These are phyloP conservation scores for Drosophila nigricruria DNA, from an alignment of 2,888 invertebrate genomes.

Conservation along the genomic window DNA sequence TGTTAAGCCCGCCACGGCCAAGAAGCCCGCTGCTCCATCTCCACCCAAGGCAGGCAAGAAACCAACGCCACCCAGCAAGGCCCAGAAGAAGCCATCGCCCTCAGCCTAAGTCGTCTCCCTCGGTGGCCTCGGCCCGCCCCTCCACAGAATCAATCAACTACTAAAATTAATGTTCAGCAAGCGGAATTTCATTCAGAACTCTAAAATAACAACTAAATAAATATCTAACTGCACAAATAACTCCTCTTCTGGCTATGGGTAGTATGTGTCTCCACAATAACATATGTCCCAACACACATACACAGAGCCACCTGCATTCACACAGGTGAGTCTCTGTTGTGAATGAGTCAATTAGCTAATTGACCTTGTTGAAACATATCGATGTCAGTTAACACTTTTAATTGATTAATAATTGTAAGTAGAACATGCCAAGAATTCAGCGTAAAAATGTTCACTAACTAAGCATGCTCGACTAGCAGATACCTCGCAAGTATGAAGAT, in stretches of 20 bases:
- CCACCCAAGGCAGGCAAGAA: constrained; percentile 59
- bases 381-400: constrained; percentile 21
- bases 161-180: constrained; percentile 53
- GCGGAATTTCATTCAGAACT: constrained; percentile 75
- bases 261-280: neutral
- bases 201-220: constrained; percentile 68
- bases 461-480: neutral
- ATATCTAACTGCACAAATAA: constrained; percentile 47
- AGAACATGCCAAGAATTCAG: neutral
- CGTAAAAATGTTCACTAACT: too few species aligned
- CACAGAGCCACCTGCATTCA: neutral
- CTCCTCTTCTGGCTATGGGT: constrained; percentile 2
- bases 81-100: constrained; percentile 61
- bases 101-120: constrained; percentile 13
- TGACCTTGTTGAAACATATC: constrained; percentile 26
- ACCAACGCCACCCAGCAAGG: constrained; percentile 62
- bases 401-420: constrained; percentile 41
- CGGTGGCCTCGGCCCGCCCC: neutral
- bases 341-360: constrained; percentile 50
- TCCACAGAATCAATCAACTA: constrained; percentile 10
- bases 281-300: neutral
- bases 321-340: neutral
- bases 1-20: constrained; percentile 53
- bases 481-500: neutral
- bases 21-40: constrained; percentile 55